Conservation (phyloP, 2,888 invertebrate species). For the Noctua janthina region DNA sequence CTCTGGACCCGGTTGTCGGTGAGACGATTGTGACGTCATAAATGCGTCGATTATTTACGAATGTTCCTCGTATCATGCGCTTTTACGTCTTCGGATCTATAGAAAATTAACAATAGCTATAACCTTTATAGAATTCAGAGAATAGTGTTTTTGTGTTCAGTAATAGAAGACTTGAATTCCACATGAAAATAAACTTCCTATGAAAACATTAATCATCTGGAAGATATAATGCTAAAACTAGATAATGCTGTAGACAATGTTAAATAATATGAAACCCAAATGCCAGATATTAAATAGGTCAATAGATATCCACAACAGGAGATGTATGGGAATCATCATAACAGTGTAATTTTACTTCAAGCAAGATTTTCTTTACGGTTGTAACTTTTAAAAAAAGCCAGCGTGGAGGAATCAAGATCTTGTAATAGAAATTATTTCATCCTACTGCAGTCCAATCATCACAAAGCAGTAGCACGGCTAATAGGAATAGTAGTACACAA, state of each 20-base stretch:
- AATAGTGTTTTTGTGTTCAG: slow-evolving; percentile 31
- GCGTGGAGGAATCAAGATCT: not conserved
- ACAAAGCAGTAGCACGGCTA: slow-evolving; percentile 53
- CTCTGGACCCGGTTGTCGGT: slow-evolving; percentile 8
- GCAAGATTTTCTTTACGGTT: not conserved
- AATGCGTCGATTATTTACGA: slow-evolving; percentile 57
- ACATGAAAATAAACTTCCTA: slow-evolving; percentile 42
- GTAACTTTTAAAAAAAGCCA: not conserved
- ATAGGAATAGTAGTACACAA: slow-evolving; percentile 62
- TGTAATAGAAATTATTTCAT: slow-evolving; percentile 20
- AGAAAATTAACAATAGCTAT: slow-evolving; percentile 54
- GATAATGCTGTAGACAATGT: slow-evolving; percentile 4
- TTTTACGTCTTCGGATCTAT: slow-evolving; percentile 35
- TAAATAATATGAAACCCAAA: slow-evolving; percentile 9
- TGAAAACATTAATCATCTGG: slow-evolving; percentile 22
- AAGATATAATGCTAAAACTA: slow-evolving; percentile 3
- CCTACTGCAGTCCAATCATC: slow-evolving; percentile 54
- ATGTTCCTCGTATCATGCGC: slow-evolving; percentile 46
- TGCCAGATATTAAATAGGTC: not conserved
- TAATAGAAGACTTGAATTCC: slow-evolving; percentile 21
- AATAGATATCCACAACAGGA: not conserved
- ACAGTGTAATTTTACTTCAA: not conserved
- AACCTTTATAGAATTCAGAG: slow-evolving; percentile 42
- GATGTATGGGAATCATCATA: not conserved
- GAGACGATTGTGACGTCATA: slow-evolving; percentile 48